Base-by-base conservation (phyloP, 2,888 invertebrate genomes). In the Hirtodrosophila alboralis region DNA sequence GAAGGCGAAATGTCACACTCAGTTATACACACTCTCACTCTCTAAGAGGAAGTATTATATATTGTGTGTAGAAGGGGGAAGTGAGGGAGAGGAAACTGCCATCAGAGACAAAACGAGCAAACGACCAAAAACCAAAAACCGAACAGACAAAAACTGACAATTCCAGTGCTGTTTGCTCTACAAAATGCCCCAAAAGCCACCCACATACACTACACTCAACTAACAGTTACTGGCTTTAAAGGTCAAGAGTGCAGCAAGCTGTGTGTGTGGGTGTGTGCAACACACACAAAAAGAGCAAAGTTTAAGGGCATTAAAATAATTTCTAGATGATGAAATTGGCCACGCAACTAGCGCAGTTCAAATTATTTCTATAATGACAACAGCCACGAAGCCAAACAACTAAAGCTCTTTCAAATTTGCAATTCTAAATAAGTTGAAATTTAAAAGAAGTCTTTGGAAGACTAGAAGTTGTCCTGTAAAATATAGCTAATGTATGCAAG, bases 271-370 rank as follows among this genome's bases (percentile, higher is more conserved):
- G n/a, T n/a, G n/a, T 45, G 58, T 5, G 23, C 23, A 23, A 8
- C 5, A 8, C 45, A 27, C 54, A 40, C 40, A 63, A 85, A 81
- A 81, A 81, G 84, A 81, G 86, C 80, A 81, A 85, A 81, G 80
- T 81, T 81, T 86, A 81, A 86, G 81, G 71, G 74, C 84, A 85
- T 81, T 76, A 74, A 71, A 84, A 84, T 80, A 66, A 63, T 59
- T 58, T 56, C 41, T 16, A 47, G 65, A 66, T 84, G 78, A 81
- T 77, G 78, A 80, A 77, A 78, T 71, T 81, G 51, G 40, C 60
- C 75, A 74, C 81, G 81, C 81, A 77, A 60, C 56, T 51, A 62
- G 54, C 45, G 65, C 48, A 23, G 56, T 48, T 36, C 21, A 53
- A 65, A 69, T 84, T 45, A 64, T 61, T 76, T 61, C 51, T 41